Evolutionary conservation across 2,113 vertebrate species (phyloP), one percentile per base, ranked within the genome.

Genomic region (Prietella phreatophila): DNA sequence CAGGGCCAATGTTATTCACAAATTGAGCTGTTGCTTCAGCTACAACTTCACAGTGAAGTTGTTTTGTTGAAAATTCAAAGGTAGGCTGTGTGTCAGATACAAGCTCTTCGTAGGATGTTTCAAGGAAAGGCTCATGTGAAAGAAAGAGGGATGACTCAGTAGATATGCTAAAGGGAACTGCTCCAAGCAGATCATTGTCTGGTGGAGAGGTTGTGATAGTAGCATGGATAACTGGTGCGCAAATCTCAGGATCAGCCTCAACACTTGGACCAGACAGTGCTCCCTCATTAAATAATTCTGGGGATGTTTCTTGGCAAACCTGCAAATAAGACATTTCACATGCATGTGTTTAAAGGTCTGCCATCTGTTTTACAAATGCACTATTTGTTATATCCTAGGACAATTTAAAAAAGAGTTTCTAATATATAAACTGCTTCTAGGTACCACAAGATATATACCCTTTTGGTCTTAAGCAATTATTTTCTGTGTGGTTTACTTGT

Each of bases 261-360:
- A 78, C 10, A 13, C 88, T 53, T 2, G 89, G 82, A 33, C 20
- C 89, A 14, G 89, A 67, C 0, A 86, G 89, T 47, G 91, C 92
- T 84, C 93, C 93, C 53, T 93, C 93, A 78, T 93, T 90, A 14
- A 91, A 91, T 30, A 93, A 90, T 20, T 92, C 94, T 75, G 94
- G 94, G 42, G 93, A 89, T 0, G 94, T 95, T 91, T 95, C 95
- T 78, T 96, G 95, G 91, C 94, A 96, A 75, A 95, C 91, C 95
- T 96, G 47, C 30, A 91, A 47, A 92, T 33, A 1, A 47, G 27
- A 85, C 33, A 90, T 36, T 53, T 63, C 17, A 65, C 0, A 81
- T 10, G 58, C 3, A 50, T 69, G 69, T 73, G 83, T 84, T 78
- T 30, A 30, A 75, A 33, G 6, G 7, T 65, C 8, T 13, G 33